These are phyloP conservation scores for Gobius niger DNA, from an alignment of 2,113 vertebrate genomes.

Conservation along the genomic window DNA sequence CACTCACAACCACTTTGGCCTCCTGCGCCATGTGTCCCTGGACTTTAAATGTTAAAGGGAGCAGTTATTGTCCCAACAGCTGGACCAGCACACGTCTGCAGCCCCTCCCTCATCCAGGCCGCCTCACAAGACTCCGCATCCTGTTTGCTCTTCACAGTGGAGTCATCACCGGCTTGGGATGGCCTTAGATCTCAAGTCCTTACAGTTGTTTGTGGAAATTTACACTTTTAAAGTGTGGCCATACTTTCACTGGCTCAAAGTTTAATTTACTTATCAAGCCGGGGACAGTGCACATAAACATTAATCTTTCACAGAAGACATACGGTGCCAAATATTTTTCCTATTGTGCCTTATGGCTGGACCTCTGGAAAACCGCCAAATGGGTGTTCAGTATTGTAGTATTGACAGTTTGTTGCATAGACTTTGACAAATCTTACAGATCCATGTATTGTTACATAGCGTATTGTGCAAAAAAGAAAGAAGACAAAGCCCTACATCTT, in stretches of 20 bases:
- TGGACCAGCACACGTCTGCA: slow-evolving; percentile 63
- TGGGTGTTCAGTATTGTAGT: too few species aligned
- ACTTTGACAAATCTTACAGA: too few species aligned
- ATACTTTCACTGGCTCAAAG: not conserved
- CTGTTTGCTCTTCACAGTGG: slow-evolving; percentile 72
- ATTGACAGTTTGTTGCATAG: too few species aligned
- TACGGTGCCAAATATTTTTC: too few species aligned
- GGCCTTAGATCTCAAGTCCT: slow-evolving; percentile 47
- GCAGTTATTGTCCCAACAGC: slow-evolving; percentile 73
- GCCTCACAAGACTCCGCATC: slow-evolving; percentile 60
- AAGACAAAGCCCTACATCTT: too few species aligned
- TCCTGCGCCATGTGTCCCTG: slow-evolving; percentile 52
- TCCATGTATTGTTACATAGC: too few species aligned
- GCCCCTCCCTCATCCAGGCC: slow-evolving; percentile 14
- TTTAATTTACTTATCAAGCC: too few species aligned
- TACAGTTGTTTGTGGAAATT: slow-evolving; percentile 52
- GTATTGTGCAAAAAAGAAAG: too few species aligned
- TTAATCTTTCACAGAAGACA: too few species aligned
- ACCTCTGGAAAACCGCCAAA: too few species aligned
- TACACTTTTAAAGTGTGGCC: slow-evolving; percentile 20
- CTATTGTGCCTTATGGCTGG: too few species aligned
- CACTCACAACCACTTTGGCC: slow-evolving; percentile 50
- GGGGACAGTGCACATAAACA: too few species aligned
- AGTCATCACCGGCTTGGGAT: slow-evolving; percentile 56
- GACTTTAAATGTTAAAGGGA: slow-evolving; percentile 50